Evolutionary conservation across 2,113 vertebrate species (phyloP), one percentile per base, ranked within the genome.

Genomic region (Psephotus haematonotus): DNA sequence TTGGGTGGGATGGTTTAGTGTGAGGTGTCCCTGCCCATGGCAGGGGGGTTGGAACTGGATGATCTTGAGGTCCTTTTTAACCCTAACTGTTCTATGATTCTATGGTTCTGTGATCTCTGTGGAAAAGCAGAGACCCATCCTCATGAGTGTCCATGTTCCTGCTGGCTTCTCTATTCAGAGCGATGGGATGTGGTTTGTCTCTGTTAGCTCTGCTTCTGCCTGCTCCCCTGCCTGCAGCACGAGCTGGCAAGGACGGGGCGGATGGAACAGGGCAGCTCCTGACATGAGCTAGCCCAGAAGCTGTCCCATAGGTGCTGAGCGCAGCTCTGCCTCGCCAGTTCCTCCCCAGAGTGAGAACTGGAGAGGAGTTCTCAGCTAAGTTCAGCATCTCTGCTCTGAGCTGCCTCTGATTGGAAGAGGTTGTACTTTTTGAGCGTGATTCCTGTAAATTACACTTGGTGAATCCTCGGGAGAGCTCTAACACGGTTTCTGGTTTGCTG

Each of bases 361-460:
- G 69, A 90, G 64, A 46, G 67, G 43, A 63, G 28, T 19, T 82
- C 29, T 17, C 70, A 46, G 79, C 52, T 35, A 11, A 65, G 31
- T 55, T 35, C 46, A 9, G 39, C 19, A 3, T 62, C 83, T 74
- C 28, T 69, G 86, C 93, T 74, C 39, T 63, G 57, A 6, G 50
- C 64, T 10, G 18, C 7, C 74, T 46, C 67, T 96, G 94, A 78
- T 97, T 93, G 97, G 96, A 97, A 97, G 79, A 62, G 92, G 82
- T 59, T 46, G 92, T n/a, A 18, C 74, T 82, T 79, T 85, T 95
- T 91, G 77, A 90, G 90, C 49, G 10, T 12, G 65, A 92, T 97
- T 97, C 97, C 96, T 95, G 97, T 96, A 97, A 97, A 94, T 95
- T 81, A 78, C 89, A 33, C 91, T 90, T 88, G 50, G 60, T 71